phyloP scores from a whole-genome alignment of 2,797 vertebrate genomes.

The Selene dorsalis region DNA sequence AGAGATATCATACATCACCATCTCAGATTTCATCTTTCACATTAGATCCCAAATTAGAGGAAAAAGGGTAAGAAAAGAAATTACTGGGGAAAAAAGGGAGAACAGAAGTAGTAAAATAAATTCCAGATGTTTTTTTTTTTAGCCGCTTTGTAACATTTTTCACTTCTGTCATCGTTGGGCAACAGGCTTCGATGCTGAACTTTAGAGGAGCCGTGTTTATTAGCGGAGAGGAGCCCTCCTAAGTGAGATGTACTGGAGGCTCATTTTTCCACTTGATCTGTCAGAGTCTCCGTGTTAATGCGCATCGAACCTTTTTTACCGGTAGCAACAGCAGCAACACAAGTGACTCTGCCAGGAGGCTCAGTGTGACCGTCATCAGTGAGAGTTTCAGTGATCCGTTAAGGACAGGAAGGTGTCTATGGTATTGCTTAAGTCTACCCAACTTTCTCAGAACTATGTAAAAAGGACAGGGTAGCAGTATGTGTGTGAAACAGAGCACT shows the following conservation, averaged over 20 bases:
- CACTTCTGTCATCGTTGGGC: conserved; percentile 38
- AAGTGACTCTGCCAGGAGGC: conserved; percentile 42
- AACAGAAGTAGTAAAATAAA: conserved; percentile 48
- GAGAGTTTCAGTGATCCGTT: conserved; percentile 34
- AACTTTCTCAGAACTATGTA: conserved; percentile 56
- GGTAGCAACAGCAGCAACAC: conserved; percentile 45
- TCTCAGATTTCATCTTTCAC: conserved; percentile 82
- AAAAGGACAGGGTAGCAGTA: conserved; percentile 67
- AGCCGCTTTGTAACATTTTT: conserved; percentile 49
- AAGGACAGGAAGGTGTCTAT: conserved; percentile 59
- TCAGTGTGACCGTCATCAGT: conserved; percentile 27
- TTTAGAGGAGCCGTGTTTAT: conserved; percentile 37
- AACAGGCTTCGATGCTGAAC: conserved; percentile 50
- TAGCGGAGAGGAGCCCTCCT: conserved; percentile 25
- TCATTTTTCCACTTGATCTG: conserved; percentile 29
- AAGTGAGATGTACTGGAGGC: conserved; percentile 34
- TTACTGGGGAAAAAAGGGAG: conserved; percentile 12
- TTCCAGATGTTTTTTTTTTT: conserved; percentile 40
- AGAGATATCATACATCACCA: conserved; percentile 84
- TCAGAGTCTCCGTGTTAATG: conserved; percentile 50
- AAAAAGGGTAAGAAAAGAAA: conserved; percentile 68
- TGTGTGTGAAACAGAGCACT: conserved; percentile 64
- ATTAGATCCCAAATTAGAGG: conserved; percentile 80
- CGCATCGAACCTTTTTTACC: conserved; percentile 60
- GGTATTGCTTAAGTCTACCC: conserved; percentile 78